Conservation (phyloP, 2,113 vertebrate genomes). For the Paradoxurus hermaphroditus region DNA sequence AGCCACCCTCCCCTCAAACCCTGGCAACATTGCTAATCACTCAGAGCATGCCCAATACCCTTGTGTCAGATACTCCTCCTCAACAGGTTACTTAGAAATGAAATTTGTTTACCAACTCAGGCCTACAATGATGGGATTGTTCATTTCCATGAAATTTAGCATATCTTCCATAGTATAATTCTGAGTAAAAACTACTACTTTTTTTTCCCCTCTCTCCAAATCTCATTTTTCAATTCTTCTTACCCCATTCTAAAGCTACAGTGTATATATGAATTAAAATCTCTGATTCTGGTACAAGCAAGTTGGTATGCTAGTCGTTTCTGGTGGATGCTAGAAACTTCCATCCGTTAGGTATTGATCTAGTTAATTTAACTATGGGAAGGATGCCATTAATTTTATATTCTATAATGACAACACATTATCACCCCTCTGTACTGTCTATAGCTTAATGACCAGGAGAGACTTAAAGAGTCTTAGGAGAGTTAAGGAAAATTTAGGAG, state of each 20-base stretch:
- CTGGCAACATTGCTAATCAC: not conserved
- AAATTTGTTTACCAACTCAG: not conserved
- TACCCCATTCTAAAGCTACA: not conserved
- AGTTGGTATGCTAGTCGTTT: not conserved
- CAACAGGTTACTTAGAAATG: not conserved
- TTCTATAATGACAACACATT: not conserved
- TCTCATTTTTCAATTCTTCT: not conserved
- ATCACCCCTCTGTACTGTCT: not conserved
- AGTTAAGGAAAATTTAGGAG: not conserved
- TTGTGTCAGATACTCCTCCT: not conserved
- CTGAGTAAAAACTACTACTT: not conserved
- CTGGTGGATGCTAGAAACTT: not conserved
- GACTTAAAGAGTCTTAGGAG: not conserved
- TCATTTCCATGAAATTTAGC: not conserved
- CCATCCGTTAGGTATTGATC: not conserved
- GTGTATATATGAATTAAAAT: not conserved
- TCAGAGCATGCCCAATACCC: not conserved
- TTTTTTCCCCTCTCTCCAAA: not conserved
- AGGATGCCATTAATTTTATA: not conserved
- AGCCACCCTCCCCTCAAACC: not conserved
- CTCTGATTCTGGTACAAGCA: not conserved
- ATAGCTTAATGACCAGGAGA: not conserved
- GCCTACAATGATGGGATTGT: not conserved
- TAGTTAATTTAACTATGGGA: not conserved
- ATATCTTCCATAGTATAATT: not conserved